These are phyloP conservation scores for Drosophila buzzatii DNA, from an alignment of 2,888 invertebrate genomes.

Conservation along the genomic window DNA sequence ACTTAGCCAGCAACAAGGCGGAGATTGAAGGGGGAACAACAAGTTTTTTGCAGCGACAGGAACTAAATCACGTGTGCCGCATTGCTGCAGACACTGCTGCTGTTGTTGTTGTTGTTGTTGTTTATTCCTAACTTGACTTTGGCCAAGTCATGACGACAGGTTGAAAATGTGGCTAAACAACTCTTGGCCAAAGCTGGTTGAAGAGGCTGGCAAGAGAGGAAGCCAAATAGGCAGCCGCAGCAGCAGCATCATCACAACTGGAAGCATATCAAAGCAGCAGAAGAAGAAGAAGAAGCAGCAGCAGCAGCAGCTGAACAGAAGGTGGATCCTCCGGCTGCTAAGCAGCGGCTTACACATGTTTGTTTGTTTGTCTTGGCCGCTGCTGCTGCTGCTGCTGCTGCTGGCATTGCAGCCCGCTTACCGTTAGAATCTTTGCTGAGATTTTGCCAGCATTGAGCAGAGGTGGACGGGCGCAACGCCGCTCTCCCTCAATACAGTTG, in stretches of 20 bases:
- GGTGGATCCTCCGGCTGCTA: constrained; percentile 69
- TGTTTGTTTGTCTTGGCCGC: constrained; percentile 60
- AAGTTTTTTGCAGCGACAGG: constrained; percentile 78
- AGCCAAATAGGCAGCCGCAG: constrained; percentile 34
- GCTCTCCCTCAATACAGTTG: constrained; percentile 15
- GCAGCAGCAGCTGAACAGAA: constrained; percentile 8
- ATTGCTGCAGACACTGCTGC: constrained; percentile 41
- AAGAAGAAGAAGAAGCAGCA: constrained; percentile 1
- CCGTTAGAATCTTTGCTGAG: constrained; percentile 62
- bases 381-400: constrained; percentile 17
- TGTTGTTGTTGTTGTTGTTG: constrained; percentile 41
- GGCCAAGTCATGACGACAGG: constrained; percentile 81
- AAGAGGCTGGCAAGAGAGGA: constrained; percentile 39
- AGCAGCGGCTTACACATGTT: constrained; percentile 79
- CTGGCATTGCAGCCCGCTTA: constrained; percentile 57
- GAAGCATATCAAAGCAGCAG: constrained; percentile 12
- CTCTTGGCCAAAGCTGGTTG: constrained; percentile 59
- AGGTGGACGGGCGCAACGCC: not conserved
- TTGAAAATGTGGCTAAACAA: constrained; percentile 78
- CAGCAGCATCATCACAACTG: constrained; percentile 27
- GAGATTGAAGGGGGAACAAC: constrained; percentile 52
- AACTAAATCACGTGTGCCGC: constrained; percentile 76
- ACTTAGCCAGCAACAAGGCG: constrained; percentile 27
- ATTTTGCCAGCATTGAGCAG: constrained; percentile 16
- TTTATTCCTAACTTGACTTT: constrained; percentile 73